Percentiles rank a stretch among this genome's conserved stretches.
These are phyloP conservation scores for Dysdera silvatica DNA, from an alignment of 1,140 invertebrate species.

Conservation along the genomic window DNA sequence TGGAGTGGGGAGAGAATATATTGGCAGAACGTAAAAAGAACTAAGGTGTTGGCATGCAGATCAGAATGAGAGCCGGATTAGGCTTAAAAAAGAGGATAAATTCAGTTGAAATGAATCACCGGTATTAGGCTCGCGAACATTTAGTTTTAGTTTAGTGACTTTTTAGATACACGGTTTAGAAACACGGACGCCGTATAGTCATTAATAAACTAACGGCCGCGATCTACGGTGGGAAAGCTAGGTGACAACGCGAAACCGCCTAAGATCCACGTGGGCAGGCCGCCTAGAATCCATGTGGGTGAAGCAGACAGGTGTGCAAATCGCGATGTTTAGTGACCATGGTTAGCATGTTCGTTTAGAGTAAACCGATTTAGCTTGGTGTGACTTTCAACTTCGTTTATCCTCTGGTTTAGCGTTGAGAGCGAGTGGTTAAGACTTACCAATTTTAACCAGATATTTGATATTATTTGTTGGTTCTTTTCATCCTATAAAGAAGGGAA, in stretches of 20 bases:
- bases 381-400: conserved; percentile 37
- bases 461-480: conserved; percentile 85
- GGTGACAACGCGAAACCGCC: too few relatives aligned
- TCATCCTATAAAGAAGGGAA: conserved; percentile 65
- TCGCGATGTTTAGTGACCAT: background rate
- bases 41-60: conserved; percentile 28
- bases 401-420: conserved; percentile 37
- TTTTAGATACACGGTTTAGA: too few relatives aligned
- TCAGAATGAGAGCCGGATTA: conserved; percentile 28
- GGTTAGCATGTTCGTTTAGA: background rate
- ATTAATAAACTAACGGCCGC: too few relatives aligned
- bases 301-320: background rate
- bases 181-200: too few relatives aligned
- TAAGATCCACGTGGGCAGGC: too few relatives aligned
- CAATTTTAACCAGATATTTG: conserved; percentile 85
- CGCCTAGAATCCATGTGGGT: too few relatives aligned
- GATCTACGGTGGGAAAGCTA: too few relatives aligned
- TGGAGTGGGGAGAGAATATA: too few relatives aligned
- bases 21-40: conserved; percentile 29
- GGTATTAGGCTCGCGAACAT: too few relatives aligned
- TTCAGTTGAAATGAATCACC: too few relatives aligned
- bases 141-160: too few relatives aligned
- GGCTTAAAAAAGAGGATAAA: conserved; percentile 28
- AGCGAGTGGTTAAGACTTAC: conserved; percentile 53
- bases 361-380: background rate